phyloP scores from a whole-genome alignment of 2,113 vertebrate species.

The Aegotheles bennettii region DNA sequence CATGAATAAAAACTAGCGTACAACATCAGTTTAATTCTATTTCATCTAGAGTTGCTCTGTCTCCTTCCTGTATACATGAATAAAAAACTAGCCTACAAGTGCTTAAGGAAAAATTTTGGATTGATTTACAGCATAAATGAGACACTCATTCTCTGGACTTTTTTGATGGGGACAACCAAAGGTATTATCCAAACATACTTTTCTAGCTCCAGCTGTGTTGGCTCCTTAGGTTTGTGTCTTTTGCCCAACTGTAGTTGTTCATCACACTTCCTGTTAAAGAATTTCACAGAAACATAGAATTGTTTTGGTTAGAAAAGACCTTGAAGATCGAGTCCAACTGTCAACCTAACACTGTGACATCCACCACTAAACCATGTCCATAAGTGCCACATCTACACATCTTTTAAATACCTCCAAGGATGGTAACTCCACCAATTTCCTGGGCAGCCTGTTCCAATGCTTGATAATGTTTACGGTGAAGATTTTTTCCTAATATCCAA shows the following conservation, averaged over 20 bases:
- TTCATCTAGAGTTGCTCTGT: neutral
- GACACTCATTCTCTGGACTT: neutral
- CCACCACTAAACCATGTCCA: too few relatives aligned
- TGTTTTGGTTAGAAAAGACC: too few relatives aligned
- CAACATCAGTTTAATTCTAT: neutral
- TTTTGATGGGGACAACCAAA: neutral
- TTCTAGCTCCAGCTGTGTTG: neutral
- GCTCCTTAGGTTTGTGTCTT: neutral
- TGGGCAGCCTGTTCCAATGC: too few relatives aligned
- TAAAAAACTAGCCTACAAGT: too few relatives aligned
- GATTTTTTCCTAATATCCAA: too few relatives aligned
- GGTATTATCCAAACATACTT: neutral
- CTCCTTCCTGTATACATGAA: neutral
- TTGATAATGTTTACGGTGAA: too few relatives aligned
- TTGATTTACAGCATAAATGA: neutral
- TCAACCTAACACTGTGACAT: too few relatives aligned
- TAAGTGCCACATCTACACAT: too few relatives aligned
- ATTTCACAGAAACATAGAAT: neutral
- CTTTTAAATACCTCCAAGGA: too few relatives aligned
- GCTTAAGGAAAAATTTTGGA: neutral
- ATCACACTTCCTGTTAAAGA: neutral
- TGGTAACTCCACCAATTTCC: too few relatives aligned
- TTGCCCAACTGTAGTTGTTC: neutral
- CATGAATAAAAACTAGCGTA: neutral
- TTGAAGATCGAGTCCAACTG: too few relatives aligned